phyloP scores from a whole-genome alignment of 1,140 invertebrate genomes.

The Mamestra configurata region DNA sequence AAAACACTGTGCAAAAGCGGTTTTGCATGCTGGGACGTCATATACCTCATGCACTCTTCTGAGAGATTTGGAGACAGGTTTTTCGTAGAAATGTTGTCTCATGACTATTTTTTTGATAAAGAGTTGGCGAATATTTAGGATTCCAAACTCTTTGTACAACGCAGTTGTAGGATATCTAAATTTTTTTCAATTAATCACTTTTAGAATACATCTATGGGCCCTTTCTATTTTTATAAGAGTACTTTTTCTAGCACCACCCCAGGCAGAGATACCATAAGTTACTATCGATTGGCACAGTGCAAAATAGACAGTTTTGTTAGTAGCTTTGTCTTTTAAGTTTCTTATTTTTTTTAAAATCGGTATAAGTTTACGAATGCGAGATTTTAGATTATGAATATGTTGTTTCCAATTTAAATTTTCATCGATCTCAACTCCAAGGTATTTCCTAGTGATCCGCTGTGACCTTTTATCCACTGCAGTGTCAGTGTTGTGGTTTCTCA shows the following conservation, averaged over 20 bases:
- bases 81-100: constrained; percentile 2
- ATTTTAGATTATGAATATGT: constrained; percentile 21
- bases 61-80: neutral
- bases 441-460: too few species aligned
- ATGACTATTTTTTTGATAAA: constrained; percentile 28
- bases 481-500: too few species aligned
- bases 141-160: constrained; percentile 43
- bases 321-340: constrained; percentile 1
- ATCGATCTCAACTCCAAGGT: constrained; percentile 28
- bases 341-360: constrained; percentile 20
- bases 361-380: constrained; percentile 44
- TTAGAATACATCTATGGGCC: constrained; percentile 35
- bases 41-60: constrained; percentile 25
- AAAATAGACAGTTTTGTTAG: constrained; percentile 24
- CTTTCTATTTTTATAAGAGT: constrained; percentile 43
- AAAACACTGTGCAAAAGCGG: constrained; percentile 21
- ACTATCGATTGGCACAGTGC: too few species aligned
- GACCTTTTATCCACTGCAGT: too few species aligned
- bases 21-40: constrained; percentile 27
- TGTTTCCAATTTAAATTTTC: constrained; percentile 35
- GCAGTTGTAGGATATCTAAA: constrained; percentile 34
- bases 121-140: constrained; percentile 33
- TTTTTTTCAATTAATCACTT: constrained; percentile 33
- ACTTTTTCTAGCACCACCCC: constrained; percentile 43
- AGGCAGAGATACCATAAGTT: constrained; percentile 41